Percentiles rank a stretch among this genome's conserved stretches.
These are phyloP conservation scores for Sycon ciliatum DNA, from an alignment of 37 sponge, comb jelly and placozoan species.

Conservation along the genomic window DNA sequence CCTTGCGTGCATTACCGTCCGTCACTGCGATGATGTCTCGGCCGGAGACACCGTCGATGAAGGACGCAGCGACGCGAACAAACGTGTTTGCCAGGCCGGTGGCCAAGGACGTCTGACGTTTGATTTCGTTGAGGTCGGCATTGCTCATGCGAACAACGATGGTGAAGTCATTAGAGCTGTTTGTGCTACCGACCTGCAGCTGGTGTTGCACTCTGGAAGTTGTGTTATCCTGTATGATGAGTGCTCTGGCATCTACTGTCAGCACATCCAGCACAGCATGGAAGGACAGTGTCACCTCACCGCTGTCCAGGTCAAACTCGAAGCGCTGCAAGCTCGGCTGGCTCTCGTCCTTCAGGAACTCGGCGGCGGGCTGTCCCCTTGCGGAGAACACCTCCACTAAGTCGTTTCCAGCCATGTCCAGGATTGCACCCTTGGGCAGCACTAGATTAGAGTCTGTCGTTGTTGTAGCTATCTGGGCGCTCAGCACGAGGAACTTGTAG, in stretches of 20 bases:
- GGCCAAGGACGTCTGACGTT: slow-evolving; percentile 35
- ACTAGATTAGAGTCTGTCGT: neutral
- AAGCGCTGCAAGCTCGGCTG: neutral
- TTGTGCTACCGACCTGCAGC: slow-evolving; percentile 51
- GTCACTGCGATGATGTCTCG: slow-evolving; percentile 44
- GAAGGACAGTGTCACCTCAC: neutral
- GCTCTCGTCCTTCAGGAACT: slow-evolving; percentile 10
- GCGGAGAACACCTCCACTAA: neutral
- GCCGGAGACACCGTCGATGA: slow-evolving; percentile 69
- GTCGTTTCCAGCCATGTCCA: slow-evolving; percentile 24
- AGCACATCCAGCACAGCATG: slow-evolving; percentile 10
- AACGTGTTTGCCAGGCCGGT: slow-evolving; percentile 56
- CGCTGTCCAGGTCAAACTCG: slow-evolving; percentile 17
- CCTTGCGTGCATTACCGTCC: slow-evolving; percentile 26
- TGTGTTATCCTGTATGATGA: slow-evolving; percentile 60
- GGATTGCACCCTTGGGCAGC: slow-evolving; percentile 17
- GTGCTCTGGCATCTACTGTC: slow-evolving; percentile 44
- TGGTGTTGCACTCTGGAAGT: slow-evolving; percentile 8
- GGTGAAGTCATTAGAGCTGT: slow-evolving; percentile 43
- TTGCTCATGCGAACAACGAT: slow-evolving; percentile 40
- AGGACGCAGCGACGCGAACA: slow-evolving; percentile 71
- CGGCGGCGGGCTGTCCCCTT: neutral
- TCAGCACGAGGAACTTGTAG: slow-evolving; percentile 47
- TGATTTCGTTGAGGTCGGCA: slow-evolving; percentile 73
- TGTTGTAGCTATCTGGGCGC: slow-evolving; percentile 29